A percentile compares a stretch with the other conserved stretches of the same genome.
Evolutionary conservation across 2,113 vertebrate species (phyloP).

Genomic region (Myiagra hebetior): DNA sequence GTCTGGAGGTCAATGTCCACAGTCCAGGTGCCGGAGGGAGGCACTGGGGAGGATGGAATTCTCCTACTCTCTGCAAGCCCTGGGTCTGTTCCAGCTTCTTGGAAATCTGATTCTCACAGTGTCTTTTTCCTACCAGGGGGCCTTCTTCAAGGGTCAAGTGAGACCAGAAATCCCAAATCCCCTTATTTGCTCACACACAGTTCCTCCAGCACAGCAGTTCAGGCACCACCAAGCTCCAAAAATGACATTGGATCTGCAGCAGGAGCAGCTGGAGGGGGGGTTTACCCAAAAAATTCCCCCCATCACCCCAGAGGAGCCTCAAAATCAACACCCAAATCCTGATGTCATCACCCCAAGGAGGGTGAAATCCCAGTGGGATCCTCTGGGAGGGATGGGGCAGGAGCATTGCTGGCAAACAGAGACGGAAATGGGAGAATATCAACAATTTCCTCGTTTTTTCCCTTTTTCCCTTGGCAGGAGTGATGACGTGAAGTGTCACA

Average conservation of each 20-base stretch:
- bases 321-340: fast-evolving
- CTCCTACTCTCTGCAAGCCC: background rate
- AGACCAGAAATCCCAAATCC: background rate
- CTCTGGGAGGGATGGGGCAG: background rate
- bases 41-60: fast-evolving
- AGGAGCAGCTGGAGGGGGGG: background rate
- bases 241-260: background rate
- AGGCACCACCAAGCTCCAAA: background rate
- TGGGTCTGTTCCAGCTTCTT: background rate
- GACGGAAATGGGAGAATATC: fast-evolving
- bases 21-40: background rate
- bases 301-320: fast-evolving
- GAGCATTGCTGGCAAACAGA: fast-evolving
- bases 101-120: background rate
- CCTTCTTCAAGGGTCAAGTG: background rate
- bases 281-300: too few relatives aligned
- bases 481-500: background rate
- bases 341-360: background rate
- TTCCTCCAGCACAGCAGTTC: background rate
- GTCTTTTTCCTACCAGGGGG: fast-evolving
- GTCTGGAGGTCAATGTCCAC: background rate
- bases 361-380: fast-evolving
- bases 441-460: fast-evolving
- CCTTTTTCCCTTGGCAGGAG: background rate
- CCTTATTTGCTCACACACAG: background rate